Evolutionary conservation across 2,797 vertebrate species (phyloP).

Genomic region (Trachurus trachurus): DNA sequence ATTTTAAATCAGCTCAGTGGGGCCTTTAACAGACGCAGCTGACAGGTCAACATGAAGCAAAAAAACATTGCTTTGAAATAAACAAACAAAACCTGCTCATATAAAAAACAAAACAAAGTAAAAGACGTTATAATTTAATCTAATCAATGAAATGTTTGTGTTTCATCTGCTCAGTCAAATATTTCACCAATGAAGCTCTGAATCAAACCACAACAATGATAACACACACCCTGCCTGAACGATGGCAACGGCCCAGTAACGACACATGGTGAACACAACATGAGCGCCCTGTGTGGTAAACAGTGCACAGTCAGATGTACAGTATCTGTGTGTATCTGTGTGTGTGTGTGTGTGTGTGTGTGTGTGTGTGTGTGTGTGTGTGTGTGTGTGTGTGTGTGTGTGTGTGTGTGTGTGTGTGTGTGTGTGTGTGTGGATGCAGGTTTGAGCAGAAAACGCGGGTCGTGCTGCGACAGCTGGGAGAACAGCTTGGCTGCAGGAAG

Average conservation of each 20-base stretch:
- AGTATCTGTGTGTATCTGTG: neutral
- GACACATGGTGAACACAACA: conserved; percentile 30
- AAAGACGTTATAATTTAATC: neutral
- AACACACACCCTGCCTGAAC: conserved; percentile 10
- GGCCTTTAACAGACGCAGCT: too few species aligned
- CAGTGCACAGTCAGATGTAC: neutral
- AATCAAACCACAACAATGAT: too few species aligned
- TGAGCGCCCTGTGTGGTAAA: conserved; percentile 2
- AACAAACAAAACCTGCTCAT: too few species aligned
- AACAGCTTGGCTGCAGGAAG: conserved; percentile 68
- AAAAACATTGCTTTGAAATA: too few species aligned
- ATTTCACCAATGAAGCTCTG: neutral
- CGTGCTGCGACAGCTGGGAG: conserved; percentile 65
- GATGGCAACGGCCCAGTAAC: conserved; percentile 14
- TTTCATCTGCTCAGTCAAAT: neutral
- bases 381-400: neutral
- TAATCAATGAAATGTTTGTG: neutral
- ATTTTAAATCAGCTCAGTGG: too few species aligned
- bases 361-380: neutral
- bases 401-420: neutral
- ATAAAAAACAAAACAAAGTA: too few species aligned
- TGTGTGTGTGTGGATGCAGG: conserved; percentile 6
- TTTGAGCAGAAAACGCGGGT: neutral
- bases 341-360: neutral
- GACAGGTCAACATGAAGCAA: too few species aligned